Conservation (phyloP, 1,140 invertebrate species). For the Musca vetustissima region DNA sequence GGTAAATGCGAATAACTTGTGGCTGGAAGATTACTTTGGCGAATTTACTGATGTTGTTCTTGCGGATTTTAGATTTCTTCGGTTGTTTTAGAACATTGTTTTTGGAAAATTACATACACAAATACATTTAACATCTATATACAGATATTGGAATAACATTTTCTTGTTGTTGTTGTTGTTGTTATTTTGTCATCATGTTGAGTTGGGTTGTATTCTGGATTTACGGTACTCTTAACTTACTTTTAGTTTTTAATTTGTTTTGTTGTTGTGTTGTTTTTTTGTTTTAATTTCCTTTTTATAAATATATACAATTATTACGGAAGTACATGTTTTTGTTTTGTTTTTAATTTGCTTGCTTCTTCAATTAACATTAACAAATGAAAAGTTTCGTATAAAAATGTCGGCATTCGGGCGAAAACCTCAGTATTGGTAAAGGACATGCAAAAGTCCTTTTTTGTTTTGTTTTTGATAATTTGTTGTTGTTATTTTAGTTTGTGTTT, state of each 20-base stretch:
- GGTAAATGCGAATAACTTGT: neutral
- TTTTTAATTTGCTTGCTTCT: too few relatives aligned
- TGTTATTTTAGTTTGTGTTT: too few relatives aligned
- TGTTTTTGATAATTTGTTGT: too few relatives aligned
- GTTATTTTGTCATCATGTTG: neutral
- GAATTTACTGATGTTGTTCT: neutral
- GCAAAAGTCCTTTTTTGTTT: too few relatives aligned
- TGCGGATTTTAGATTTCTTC: neutral
- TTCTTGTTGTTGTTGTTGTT: neutral
- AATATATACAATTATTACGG: too few relatives aligned
- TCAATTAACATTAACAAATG: too few relatives aligned
- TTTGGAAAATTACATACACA: conserved; percentile 15
- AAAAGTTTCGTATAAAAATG: too few relatives aligned
- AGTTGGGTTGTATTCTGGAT: neutral
- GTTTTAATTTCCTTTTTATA: neutral
- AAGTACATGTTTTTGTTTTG: too few relatives aligned
- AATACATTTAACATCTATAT: conserved; percentile 22
- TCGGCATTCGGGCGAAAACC: too few relatives aligned
- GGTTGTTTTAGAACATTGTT: neutral
- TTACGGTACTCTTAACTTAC: neutral
- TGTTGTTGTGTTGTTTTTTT: neutral
- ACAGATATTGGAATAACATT: conserved; percentile 10
- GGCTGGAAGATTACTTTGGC: neutral
- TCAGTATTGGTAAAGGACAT: too few relatives aligned
- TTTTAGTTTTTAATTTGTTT: conserved; percentile 5